These are phyloP conservation scores for Asbolus verrucosus DNA, from an alignment of 1,140 invertebrate genomes.

Conservation along the genomic window DNA sequence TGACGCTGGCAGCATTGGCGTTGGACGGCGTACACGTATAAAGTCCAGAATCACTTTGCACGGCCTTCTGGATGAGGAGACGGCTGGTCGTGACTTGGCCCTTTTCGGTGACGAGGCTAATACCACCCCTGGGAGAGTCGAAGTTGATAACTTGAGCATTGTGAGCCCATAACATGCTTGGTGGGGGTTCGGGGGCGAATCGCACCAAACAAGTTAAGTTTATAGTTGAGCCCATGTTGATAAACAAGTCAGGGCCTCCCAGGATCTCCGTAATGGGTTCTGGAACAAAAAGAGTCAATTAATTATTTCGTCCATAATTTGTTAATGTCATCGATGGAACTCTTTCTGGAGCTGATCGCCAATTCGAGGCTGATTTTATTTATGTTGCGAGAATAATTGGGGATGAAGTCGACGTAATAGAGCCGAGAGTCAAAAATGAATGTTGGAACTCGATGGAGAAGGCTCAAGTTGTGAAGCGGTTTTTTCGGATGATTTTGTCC, in stretches of 20 bases:
- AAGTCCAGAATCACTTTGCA: constrained; percentile 78
- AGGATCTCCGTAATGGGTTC: constrained; percentile 87
- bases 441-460: neutral
- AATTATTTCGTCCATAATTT: constrained; percentile 30
- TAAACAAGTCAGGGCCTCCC: constrained; percentile 84
- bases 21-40: constrained; percentile 85
- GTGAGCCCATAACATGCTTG: constrained; percentile 83
- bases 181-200: constrained; percentile 84
- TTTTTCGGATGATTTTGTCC: neutral
- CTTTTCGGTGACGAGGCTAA: constrained; percentile 84
- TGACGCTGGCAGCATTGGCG: constrained; percentile 78
- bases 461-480: neutral
- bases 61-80: constrained; percentile 83
- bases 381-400: neutral
- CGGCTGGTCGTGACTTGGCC: constrained; percentile 82
- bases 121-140: constrained; percentile 78
- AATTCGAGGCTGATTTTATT: neutral
- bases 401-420: neutral
- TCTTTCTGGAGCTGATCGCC: neutral
- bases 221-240: constrained; percentile 88
- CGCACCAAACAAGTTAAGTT: constrained; percentile 88
- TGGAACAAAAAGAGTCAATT: constrained; percentile 66
- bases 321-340: constrained; percentile 22
- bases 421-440: neutral
- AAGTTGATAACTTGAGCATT: constrained; percentile 84